Evolutionary conservation across 1,140 invertebrate genomes (phyloP), one percentile per base, ranked within the genome.

Genomic region (Asbolus verrucosus): DNA sequence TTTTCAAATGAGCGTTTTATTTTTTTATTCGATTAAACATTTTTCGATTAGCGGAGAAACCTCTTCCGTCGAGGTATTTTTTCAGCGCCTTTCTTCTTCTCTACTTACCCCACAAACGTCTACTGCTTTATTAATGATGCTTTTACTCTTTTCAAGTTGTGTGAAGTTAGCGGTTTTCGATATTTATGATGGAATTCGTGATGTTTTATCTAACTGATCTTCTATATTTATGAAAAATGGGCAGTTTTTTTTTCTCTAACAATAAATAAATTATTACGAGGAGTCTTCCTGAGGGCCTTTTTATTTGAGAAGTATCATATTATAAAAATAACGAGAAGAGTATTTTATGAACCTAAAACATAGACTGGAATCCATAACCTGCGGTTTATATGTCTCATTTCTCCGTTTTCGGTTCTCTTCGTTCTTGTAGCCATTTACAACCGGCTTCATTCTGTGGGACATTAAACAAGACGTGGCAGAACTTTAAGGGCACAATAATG

Each of bases 191-290:
- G 41, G 18, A 46, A 46, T 46, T 46, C 18, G 14, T 1, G 9
- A 15, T 46, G 41, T 46, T 46, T 16, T 19, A 8, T 3, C n/a
- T n/a, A n/a, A n/a, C n/a, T n/a, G n/a, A n/a, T n/a, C n/a, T n/a
- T n/a, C n/a, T n/a, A n/a, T n/a, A n/a, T 46, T 46, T 46, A 46
- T 46, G 41, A 46, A 46, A 46, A 46, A 46, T 46, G 41, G 5
- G 41, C 14, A n/a, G n/a, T n/a, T n/a, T 14, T 46, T 46, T 46
- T 14, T 46, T 16, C 15, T 43, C 41, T 16, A 9, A 18, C 46
- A 14, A 54, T 54, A 54, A 54, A 54, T 54, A 54, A 54, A 54
- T 54, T 54, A 54, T 54, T 54, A 16, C 33, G 33, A n/a, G 15
- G 14, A 6, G 46, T 6, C n/a, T 27, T 19, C 21, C 21, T 54